Evolutionary conservation across 53 echinoderm and acorn worm genomes (phyloP).

Genomic region (Holothuria leucospilota): DNA sequence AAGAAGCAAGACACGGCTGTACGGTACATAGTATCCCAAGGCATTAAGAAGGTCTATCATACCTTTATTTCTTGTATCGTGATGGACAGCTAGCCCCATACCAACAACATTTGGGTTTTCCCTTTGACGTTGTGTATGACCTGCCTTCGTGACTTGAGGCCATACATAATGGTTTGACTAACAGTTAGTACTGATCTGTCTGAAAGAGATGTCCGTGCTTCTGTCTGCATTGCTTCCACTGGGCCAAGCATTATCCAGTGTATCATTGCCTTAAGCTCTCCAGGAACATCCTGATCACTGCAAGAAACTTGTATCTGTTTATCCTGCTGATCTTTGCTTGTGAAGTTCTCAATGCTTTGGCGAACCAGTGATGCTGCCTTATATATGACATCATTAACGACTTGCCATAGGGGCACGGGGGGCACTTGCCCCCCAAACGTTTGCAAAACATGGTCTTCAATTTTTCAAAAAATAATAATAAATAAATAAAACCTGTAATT

Average conservation of each 20-base stretch:
- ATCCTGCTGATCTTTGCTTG: background rate
- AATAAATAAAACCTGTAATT: too few relatives aligned
- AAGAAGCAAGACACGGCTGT: conserved; percentile 51
- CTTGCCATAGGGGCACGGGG: too few relatives aligned
- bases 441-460: too few relatives aligned
- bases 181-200: conserved; percentile 48
- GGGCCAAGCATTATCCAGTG: conserved; percentile 44
- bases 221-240: background rate
- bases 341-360: background rate
- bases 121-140: conserved; percentile 41
- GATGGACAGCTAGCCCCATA: conserved; percentile 57
- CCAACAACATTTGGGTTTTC: conserved; percentile 66
- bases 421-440: too few relatives aligned
- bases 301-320: background rate
- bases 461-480: too few relatives aligned
- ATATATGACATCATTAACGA: too few relatives aligned
- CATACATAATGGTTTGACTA: conserved; percentile 59
- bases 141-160: conserved; percentile 44
- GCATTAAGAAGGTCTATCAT: conserved; percentile 52
- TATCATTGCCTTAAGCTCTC: conserved; percentile 31
- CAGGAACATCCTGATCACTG: conserved; percentile 2
- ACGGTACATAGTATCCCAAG: conserved; percentile 56
- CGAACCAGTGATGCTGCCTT: background rate
- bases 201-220: background rate
- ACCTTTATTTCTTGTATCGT: conserved; percentile 57